A percentile compares a stretch with the other conserved stretches of the same genome.
These are phyloP conservation scores for Monochamus saltuarius DNA, from an alignment of 1,140 invertebrate species.

Conservation along the genomic window DNA sequence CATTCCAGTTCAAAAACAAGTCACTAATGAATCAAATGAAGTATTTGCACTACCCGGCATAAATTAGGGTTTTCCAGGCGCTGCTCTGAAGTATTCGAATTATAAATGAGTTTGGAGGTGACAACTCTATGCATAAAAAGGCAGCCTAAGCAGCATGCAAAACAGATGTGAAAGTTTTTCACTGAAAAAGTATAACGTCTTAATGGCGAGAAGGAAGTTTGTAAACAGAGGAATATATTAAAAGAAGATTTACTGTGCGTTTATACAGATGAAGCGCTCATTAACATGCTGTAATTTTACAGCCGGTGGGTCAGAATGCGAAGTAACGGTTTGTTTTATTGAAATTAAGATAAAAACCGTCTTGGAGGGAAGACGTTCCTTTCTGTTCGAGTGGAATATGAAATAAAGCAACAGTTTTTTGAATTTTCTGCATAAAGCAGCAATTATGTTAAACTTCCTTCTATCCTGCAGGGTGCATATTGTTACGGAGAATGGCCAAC, in stretches of 20 bases:
- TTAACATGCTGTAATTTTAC: constrained; percentile 32
- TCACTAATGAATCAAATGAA: constrained; percentile 7
- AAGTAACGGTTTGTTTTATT: background rate
- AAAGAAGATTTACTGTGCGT: constrained; percentile 31
- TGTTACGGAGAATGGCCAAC: background rate
- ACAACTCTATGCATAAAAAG: constrained; percentile 13
- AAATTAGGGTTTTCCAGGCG: background rate
- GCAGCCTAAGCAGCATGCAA: constrained; percentile 20
- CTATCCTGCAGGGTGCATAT: background rate
- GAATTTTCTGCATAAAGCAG: background rate
- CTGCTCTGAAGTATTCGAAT: background rate
- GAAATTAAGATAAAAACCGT: background rate
- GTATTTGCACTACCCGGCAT: constrained; percentile 2
- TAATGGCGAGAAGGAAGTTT: constrained; percentile 31
- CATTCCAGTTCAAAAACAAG: background rate
- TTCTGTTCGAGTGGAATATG: no score
- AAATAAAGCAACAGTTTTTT: background rate
- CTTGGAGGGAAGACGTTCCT: background rate
- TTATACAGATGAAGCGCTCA: constrained; percentile 33
- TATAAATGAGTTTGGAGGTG: constrained; percentile 3
- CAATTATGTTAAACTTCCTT: background rate
- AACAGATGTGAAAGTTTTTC: constrained; percentile 28
- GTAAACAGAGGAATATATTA: constrained; percentile 30
- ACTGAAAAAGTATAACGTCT: constrained; percentile 22
- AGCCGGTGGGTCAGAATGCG: constrained; percentile 4